Conservation (phyloP, 1,140 invertebrate genomes). For the Anadara kagoshimensis region DNA sequence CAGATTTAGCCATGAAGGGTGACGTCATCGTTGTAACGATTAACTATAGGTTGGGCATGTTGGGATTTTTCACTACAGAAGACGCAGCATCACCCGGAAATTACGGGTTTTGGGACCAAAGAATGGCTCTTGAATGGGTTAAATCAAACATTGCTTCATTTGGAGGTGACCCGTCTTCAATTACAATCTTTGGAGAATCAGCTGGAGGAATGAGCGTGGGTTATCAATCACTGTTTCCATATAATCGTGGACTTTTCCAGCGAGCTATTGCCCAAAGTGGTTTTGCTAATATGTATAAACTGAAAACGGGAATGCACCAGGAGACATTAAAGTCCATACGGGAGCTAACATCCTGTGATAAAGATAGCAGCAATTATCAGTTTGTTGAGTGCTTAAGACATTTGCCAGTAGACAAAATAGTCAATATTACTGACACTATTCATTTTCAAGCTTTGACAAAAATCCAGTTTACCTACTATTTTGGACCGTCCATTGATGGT, state of each 20-base stretch:
- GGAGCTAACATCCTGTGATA: no score
- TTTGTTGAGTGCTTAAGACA: no score
- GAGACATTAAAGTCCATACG: no score
- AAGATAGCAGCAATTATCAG: no score
- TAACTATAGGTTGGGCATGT: constrained; percentile 85
- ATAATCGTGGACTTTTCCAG: constrained; percentile 27
- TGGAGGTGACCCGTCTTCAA: constrained; percentile 94
- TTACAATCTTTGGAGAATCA: constrained; percentile 95
- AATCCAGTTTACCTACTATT: no score
- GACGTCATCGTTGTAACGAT: constrained; percentile 86
- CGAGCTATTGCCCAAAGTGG: constrained; percentile 37
- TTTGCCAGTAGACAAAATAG: no score
- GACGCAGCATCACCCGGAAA: constrained; percentile 62
- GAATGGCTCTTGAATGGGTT: constrained; percentile 85
- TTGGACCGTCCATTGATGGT: no score
- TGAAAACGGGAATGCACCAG: no score
- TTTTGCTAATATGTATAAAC: background rate
- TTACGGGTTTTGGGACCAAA: constrained; percentile 80
- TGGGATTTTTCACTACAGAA: constrained; percentile 84
- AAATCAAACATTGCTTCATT: constrained; percentile 90
- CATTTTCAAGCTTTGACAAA: no score
- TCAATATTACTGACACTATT: no score
- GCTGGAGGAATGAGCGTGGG: constrained; percentile 94
- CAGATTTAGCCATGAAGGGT: constrained; percentile 79
- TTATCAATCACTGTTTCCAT: constrained; percentile 77